Evolutionary conservation across 1,140 invertebrate species (phyloP), one percentile per base, ranked within the genome.

Genomic region (Drosophila guanche): DNA sequence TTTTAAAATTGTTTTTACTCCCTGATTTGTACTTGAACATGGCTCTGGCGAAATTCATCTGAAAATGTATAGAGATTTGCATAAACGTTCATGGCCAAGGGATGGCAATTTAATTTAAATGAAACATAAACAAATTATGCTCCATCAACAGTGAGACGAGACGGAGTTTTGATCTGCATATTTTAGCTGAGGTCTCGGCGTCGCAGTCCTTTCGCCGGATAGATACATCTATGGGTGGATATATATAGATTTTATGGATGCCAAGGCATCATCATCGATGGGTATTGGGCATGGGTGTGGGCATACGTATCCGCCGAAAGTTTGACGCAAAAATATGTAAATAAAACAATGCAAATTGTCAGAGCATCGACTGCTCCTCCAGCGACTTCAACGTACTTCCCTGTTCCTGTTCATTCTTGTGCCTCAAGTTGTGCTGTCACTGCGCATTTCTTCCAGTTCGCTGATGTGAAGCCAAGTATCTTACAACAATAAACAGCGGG

Each of bases 301-400:
- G 14, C 0, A 8, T 41, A 5, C 52, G 4, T 22, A 54, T 37
- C 68, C 29, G 45, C 55, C 68, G 67, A 79, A 65, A 78, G 59
- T 78, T 70, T 47, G 42, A 57, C 46, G 33, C 40, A 41, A 62
- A 41, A 83, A 76, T 83, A 84, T 83, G 79, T 84, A 78, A 84
- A 84, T 84, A 83, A 75, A 83, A 79, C 79, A 83, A 84, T 84
- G 79, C 74, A 84, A 84, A 83, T 84, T 77, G 53, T 25, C 56
- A 37, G n/a, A 46, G 46, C 45, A 66, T 14, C 40, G 45, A 37
- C 43, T 25, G 4, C 29, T 37, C 23, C 12, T 41, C 7, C n/a
- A n/a, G 53, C 45, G 45, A 8, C 20, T 43, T 25, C 46, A 43
- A 5, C 33, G 16, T 52, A 25, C 27, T 12, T 51, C 22, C 6